Evolutionary conservation across 2,797 vertebrate genomes (phyloP).

Genomic region (Luscinia megarhynchos): DNA sequence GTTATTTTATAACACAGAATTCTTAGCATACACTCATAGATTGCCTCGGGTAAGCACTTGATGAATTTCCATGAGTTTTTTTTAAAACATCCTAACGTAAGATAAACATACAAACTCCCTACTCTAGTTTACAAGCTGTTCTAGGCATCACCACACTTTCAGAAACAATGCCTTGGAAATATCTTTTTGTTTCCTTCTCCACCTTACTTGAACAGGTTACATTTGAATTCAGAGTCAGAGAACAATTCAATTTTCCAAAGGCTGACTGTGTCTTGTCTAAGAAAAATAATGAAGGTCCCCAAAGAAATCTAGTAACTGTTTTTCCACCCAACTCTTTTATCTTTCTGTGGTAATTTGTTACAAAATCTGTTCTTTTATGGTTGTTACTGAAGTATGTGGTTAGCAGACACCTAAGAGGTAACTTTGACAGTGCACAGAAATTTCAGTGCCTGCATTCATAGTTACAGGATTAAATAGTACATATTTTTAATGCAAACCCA

Average conservation of each 20-base stretch:
- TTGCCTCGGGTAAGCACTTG: neutral
- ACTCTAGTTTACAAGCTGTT: neutral
- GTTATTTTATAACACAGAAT: neutral
- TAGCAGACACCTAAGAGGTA: neutral
- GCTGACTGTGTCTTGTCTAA: neutral
- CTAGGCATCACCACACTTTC: neutral
- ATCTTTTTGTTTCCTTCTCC: neutral
- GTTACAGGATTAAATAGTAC: neutral
- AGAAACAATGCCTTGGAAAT: neutral
- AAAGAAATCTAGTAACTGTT: neutral
- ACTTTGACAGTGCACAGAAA: neutral
- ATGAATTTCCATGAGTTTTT: neutral
- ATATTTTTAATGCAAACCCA: neutral
- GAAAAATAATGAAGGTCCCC: neutral
- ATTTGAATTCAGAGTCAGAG: neutral
- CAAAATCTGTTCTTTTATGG: neutral
- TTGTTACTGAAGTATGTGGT: neutral
- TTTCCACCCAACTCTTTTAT: neutral
- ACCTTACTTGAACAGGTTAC: neutral
- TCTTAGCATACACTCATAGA: neutral
- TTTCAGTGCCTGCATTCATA: neutral
- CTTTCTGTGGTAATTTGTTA: neutral
- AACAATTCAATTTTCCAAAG: neutral
- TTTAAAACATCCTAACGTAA: neutral
- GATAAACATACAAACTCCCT: neutral